These are phyloP conservation scores for Terrapene triunguis DNA, from an alignment of 2,113 vertebrate species.

Conservation along the genomic window DNA sequence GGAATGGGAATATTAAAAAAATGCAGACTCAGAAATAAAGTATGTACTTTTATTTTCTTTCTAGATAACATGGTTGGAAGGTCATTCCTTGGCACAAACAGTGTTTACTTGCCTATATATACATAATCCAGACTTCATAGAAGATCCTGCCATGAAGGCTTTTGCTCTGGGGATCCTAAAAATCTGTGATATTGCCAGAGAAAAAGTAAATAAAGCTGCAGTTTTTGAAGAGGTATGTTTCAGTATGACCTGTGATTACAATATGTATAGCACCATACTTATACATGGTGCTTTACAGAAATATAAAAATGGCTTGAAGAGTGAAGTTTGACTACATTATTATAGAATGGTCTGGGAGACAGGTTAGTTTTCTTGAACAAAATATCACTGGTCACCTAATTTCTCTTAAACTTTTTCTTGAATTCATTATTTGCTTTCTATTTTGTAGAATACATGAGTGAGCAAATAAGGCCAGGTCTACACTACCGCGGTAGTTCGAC, in stretches of 20 bases:
- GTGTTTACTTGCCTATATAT: conserved; percentile 99
- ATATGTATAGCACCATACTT: not conserved
- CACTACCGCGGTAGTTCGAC: too few species aligned
- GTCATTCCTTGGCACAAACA: conserved; percentile 97
- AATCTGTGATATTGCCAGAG: conserved; percentile 97
- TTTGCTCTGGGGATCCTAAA: conserved; percentile 97
- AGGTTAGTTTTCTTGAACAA: not conserved
- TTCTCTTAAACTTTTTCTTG: not conserved
- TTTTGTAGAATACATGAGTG: not conserved
- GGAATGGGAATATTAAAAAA: not conserved
- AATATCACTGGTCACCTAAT: not conserved
- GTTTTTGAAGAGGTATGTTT: conserved; percentile 97
- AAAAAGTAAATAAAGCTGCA: conserved; percentile 99
- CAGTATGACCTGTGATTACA: not conserved
- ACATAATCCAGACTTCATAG: conserved; percentile 97
- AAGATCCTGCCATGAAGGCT: conserved; percentile 97
- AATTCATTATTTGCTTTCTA: not conserved
- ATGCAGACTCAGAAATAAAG: not conserved
- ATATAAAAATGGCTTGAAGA: not conserved
- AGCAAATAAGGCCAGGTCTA: not conserved
- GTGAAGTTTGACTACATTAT: not conserved
- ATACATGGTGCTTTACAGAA: accelerated
- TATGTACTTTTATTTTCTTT: conserved; percentile 31
- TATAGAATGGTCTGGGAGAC: accelerated
- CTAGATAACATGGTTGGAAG: conserved; percentile 98